A percentile compares a stretch with the other conserved stretches of the same genome.
phyloP scores from a whole-genome alignment of 2,888 invertebrate genomes.

The Leptinotarsa peninsularis region DNA sequence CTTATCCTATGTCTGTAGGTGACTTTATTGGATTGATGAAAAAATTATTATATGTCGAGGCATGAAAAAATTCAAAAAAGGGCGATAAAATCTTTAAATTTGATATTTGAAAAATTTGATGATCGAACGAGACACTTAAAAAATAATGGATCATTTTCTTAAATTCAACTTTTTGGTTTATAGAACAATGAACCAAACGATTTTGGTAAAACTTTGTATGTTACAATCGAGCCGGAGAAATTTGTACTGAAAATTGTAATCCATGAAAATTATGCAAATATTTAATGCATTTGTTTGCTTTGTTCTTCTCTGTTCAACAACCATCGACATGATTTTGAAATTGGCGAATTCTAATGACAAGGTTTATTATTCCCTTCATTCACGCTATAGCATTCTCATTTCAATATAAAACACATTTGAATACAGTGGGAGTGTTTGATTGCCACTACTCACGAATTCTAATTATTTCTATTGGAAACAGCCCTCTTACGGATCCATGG shows the following conservation, averaged over 20 bases:
- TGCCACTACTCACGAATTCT: constrained; percentile 37
- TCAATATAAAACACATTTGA: constrained; percentile 40
- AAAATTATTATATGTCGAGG: too few relatives aligned
- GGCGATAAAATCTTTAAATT: too few relatives aligned
- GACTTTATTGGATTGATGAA: too few relatives aligned
- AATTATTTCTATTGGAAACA: constrained; percentile 9
- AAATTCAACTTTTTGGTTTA: too few relatives aligned
- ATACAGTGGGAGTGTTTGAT: constrained; percentile 32
- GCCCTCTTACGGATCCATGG: neutral
- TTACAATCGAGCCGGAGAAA: too few relatives aligned
- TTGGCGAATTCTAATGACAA: constrained; percentile 22
- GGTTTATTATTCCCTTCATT: constrained; percentile 40
- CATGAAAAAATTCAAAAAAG: too few relatives aligned
- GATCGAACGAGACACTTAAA: too few relatives aligned
- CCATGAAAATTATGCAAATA: neutral
- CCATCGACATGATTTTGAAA: constrained; percentile 17
- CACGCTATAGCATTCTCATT: constrained; percentile 48
- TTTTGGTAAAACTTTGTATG: too few relatives aligned
- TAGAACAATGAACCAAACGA: too few relatives aligned
- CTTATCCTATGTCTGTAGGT: too few relatives aligned
- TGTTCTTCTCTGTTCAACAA: constrained; percentile 3
- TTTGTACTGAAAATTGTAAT: neutral
- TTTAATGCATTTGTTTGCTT: neutral
- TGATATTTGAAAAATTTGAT: too few relatives aligned
- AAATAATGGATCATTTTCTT: too few relatives aligned